Evolutionary conservation across 1,140 invertebrate species (phyloP), one percentile per base, ranked within the genome.

Genomic region (Drosophila kohkoa): DNA sequence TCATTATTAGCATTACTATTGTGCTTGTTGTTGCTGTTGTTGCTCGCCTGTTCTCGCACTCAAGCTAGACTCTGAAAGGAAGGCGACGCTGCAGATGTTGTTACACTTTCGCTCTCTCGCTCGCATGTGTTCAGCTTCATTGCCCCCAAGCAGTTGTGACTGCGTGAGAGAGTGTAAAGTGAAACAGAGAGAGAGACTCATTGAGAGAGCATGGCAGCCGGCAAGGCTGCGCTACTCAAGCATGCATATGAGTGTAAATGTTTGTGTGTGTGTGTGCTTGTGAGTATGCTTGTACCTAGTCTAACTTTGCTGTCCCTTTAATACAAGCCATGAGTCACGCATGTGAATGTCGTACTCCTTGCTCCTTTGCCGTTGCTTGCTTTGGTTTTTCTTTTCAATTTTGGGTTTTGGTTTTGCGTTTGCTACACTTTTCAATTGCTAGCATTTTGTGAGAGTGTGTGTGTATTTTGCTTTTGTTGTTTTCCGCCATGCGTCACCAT

Each of bases 291-390:
- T 10, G 20, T 11, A 38, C 35, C 46, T 63, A 45, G 15, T 32
- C 5, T 46, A 6, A 28, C 25, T 35, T 41, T 58, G 46, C 15
- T 5, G 11, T 13, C 43, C 20, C 25, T 60, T 60, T 57, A 54
- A 54, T 59, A 65, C 35, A 38, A 52, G 81, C 25, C 75, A 82
- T 86, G 82, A 86, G 79, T 86, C 82, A 86, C 86, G 79, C 83
- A 77, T 82, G 49, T 88, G 65, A 79, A 73, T 72, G 68, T 63
- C 43, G 20, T 54, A 60, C 69, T 49, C 49, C 49, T 57, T 68
- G 62, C 20, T 59, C 57, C 48, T 35, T 60, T 32, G 28, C 20
- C 55, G 28, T 55, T 11, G 7, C 25, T 51, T 51, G 48, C 48
- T 51, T 20, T 38, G 35, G 35, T 38, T 51, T 51, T 13, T 25